phyloP scores from a whole-genome alignment of 2,888 invertebrate genomes.

The Cantharis lateralis region DNA sequence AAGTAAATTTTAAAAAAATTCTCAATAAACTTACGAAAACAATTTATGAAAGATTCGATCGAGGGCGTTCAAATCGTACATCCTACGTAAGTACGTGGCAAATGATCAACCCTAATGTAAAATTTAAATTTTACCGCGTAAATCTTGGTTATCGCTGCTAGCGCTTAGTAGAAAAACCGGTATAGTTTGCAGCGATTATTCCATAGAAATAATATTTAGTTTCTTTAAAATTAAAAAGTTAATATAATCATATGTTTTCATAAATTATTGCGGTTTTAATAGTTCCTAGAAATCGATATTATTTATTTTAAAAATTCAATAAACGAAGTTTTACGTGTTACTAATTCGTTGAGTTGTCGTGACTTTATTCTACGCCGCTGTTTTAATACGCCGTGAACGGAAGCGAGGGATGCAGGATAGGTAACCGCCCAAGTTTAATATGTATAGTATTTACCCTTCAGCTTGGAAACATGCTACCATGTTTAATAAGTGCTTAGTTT shows the following conservation, averaged over 20 bases:
- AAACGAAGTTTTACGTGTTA: background rate
- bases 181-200: background rate
- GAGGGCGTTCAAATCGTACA: too few relatives aligned
- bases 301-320: background rate
- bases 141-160: background rate
- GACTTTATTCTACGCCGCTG: background rate
- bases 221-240: background rate
- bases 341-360: background rate
- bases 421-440: background rate
- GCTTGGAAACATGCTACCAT: background rate
- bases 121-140: background rate
- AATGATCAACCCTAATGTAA: too few relatives aligned
- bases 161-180: background rate
- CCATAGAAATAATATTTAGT: background rate
- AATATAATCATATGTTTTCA: background rate
- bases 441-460: slow-evolving; percentile 1
- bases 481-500: background rate
- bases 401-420: slow-evolving; percentile 2
- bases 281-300: background rate
- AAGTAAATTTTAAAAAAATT: too few relatives aligned
- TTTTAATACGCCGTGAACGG: background rate
- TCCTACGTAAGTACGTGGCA: too few relatives aligned
- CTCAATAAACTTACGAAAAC: too few relatives aligned
- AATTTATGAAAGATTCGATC: too few relatives aligned
- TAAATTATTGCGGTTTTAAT: background rate